Percentiles rank a stretch among this genome's conserved stretches.
Conservation (phyloP, 2,888 invertebrate genomes). For the Calameuta filiformis region DNA sequence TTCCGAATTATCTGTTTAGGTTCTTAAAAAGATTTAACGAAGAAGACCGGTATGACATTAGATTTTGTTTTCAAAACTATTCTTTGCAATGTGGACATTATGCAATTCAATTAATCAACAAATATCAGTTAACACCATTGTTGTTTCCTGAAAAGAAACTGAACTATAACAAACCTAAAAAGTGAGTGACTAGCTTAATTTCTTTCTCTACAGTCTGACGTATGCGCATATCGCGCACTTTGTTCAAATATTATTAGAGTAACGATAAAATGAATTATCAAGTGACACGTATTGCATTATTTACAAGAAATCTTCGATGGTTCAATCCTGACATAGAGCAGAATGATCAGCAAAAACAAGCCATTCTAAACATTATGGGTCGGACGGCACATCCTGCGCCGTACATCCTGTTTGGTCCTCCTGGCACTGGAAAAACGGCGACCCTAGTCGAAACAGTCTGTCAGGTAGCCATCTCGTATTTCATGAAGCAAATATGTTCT, state of each 20-base stretch:
- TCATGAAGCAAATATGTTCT: too few species aligned
- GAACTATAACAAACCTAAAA: constrained; percentile 19
- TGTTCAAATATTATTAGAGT: constrained; percentile 8
- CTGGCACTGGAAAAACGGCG: constrained; percentile 83
- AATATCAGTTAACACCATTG: constrained; percentile 25
- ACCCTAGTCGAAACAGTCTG: constrained; percentile 78
- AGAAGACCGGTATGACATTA: constrained; percentile 25
- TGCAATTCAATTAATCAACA: constrained; percentile 28
- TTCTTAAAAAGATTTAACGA: constrained; percentile 14
- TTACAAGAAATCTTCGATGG: constrained; percentile 33
- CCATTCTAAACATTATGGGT: constrained; percentile 75
- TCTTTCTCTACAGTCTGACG: not conserved
- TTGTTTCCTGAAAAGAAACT: constrained; percentile 35
- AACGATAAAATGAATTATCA: not conserved
- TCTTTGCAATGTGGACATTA: constrained; percentile 35
- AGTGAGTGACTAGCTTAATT: not conserved
- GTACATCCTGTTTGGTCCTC: constrained; percentile 88
- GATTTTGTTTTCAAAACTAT: constrained; percentile 30
- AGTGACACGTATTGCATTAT: not conserved
- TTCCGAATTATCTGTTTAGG: constrained; percentile 9
- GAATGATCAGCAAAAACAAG: constrained; percentile 74
- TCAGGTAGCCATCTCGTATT: constrained; percentile 66
- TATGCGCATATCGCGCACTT: not conserved
- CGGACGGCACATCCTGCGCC: constrained; percentile 75
- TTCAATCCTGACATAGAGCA: constrained; percentile 63